A percentile compares a stretch with the other conserved stretches of the same genome.
Conservation (phyloP, 2,113 vertebrate species). For the Amia ocellicauda region DNA sequence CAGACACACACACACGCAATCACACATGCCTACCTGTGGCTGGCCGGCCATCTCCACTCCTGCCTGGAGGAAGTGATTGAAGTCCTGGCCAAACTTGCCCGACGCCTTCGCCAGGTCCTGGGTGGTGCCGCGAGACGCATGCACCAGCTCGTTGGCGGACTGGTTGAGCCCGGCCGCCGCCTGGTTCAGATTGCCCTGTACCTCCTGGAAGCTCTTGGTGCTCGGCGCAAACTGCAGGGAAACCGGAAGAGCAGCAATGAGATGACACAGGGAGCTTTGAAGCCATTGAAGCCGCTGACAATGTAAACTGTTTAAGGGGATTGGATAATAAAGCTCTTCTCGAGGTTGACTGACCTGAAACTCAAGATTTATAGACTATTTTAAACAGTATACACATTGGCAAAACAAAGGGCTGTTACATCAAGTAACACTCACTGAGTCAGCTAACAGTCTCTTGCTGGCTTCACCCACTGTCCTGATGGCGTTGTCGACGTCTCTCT, state of each 20-base stretch:
- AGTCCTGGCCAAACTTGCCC: constrained; percentile 91
- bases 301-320: too few species aligned
- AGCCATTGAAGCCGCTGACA: too few species aligned
- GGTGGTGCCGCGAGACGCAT: constrained; percentile 86
- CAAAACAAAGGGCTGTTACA: too few species aligned
- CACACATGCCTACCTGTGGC: constrained; percentile 72
- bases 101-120: constrained; percentile 87
- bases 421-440: constrained; percentile 73
- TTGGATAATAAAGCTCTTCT: too few species aligned
- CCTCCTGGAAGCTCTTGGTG: constrained; percentile 91
- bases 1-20: too few species aligned
- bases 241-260: not conserved
- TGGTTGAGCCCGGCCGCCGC: constrained; percentile 89
- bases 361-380: too few species aligned
- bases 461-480: constrained; percentile 88
- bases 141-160: constrained; percentile 92
- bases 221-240: constrained; percentile 81
- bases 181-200: constrained; percentile 82
- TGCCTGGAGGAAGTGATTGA: constrained; percentile 88
- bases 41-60: constrained; percentile 96
- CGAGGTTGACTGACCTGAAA: too few species aligned
- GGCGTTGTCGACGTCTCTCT: constrained; percentile 92
- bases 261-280: not conserved
- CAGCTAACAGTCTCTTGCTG: constrained; percentile 85
- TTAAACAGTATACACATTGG: too few species aligned